Percentiles rank a stretch among this genome's conserved stretches.
Evolutionary conservation across 2,888 invertebrate species (phyloP).

Genomic region (Cosmia pyralina): DNA sequence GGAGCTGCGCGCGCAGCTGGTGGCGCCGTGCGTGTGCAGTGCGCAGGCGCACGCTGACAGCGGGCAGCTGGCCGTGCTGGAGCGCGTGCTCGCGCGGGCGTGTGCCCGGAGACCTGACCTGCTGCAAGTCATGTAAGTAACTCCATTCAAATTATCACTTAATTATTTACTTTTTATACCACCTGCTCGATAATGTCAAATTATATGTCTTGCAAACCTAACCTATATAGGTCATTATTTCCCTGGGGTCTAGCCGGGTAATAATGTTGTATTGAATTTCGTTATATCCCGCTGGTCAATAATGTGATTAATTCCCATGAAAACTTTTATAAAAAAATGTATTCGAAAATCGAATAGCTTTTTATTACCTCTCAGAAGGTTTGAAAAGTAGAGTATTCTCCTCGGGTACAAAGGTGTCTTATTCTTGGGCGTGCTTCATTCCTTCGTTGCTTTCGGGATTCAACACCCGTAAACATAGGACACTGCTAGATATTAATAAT

Average conservation of each 20-base stretch:
- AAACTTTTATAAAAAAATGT: no score
- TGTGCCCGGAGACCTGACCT: conserved; percentile 69
- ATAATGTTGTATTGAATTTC: background rate
- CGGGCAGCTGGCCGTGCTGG: conserved; percentile 72
- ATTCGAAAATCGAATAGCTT: background rate
- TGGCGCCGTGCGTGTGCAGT: conserved; percentile 65
- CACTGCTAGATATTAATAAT: background rate
- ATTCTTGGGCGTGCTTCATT: background rate
- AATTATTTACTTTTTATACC: background rate
- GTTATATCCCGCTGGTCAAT: background rate
- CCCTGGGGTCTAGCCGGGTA: background rate
- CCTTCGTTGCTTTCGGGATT: background rate
- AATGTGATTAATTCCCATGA: no score
- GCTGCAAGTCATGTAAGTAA: conserved; percentile 72
- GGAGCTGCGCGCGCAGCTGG: conserved; percentile 66
- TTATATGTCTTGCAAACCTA: background rate
- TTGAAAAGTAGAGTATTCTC: background rate
- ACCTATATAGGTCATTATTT: no score
- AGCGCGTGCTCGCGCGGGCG: conserved; percentile 74
- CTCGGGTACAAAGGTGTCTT: background rate
- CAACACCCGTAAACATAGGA: background rate
- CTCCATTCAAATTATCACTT: background rate
- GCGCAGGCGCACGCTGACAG: conserved; percentile 58
- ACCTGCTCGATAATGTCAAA: background rate
- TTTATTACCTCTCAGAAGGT: background rate